Percentiles rank a stretch among this genome's conserved stretches.
Conservation (phyloP, 2,888 invertebrate genomes). For the Ormyrus rosae region DNA sequence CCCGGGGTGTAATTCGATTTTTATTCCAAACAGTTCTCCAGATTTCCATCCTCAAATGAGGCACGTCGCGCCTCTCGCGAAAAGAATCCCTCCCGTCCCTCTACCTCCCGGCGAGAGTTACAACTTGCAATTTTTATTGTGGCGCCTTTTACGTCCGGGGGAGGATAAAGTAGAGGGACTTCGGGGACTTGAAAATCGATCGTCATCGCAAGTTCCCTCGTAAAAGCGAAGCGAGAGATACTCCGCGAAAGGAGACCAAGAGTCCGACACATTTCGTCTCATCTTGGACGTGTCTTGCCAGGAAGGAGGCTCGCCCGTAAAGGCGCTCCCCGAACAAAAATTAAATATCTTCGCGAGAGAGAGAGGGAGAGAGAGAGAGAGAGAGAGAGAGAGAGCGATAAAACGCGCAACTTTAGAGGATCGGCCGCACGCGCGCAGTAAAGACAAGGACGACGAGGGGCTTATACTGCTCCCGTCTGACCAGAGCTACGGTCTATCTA, state of each 20-base stretch:
- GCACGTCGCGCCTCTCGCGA: background rate
- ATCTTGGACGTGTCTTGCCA: background rate
- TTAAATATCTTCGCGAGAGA: constrained; percentile 68
- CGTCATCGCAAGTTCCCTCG: constrained; percentile 52
- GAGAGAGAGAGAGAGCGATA: constrained; percentile 61
- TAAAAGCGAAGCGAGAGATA: constrained; percentile 37
- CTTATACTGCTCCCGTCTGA: constrained; percentile 58
- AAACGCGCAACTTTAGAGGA: constrained; percentile 67
- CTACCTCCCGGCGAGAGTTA: constrained; percentile 25
- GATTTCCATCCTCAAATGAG: constrained; percentile 45
- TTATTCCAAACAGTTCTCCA: constrained; percentile 27
- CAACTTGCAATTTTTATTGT: constrained; percentile 53
- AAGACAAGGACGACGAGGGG: constrained; percentile 57
- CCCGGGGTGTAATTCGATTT: constrained; percentile 21
- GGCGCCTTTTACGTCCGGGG: constrained; percentile 42
- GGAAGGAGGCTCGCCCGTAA: constrained; percentile 63
- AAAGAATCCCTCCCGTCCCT: too few species aligned
- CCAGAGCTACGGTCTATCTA: constrained; percentile 49
- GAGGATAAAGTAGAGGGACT: constrained; percentile 34
- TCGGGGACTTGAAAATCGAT: constrained; percentile 49
- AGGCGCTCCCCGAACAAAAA: constrained; percentile 67
- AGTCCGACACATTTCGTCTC: constrained; percentile 29
- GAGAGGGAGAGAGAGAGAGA: constrained; percentile 27
- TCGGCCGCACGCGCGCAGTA: constrained; percentile 60
- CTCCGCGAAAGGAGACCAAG: constrained; percentile 22